Evolutionary conservation across 23 tunicate species (phyloP), one percentile per base, ranked within the genome.

Genomic region (Styela clava): DNA sequence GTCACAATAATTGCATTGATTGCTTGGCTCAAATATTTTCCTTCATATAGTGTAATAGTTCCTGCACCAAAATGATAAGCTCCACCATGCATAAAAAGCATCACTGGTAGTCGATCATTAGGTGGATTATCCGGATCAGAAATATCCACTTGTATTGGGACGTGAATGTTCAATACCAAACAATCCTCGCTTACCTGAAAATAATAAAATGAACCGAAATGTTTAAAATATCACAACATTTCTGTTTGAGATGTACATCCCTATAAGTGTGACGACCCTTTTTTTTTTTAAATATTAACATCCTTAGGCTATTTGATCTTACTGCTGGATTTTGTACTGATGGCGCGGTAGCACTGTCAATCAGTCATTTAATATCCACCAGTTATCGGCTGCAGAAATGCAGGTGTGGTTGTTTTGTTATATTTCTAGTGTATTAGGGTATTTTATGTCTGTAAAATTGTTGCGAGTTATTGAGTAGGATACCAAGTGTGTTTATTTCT

Each of bases 51-150:
- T 18, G 74, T 52, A 26, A 36, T 24, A 12, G 91, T 79, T 35
- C 86, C 94, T 19, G 89, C 69, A 35, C 99, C 99, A 24, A 74
- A 31, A 34, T 37, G 62, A 37, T 83, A 80, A 24, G 90, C 97
- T 2, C 99, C 99, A 21, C 99, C 99, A 79, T 96, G 94, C 3
- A 91, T 27, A 89, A 88, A 96, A 16, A 91, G 64, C 74, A 87
- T 36, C 21, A 96, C 99, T 2, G 99, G 97, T 44, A 95, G 82
- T 33, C 69, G 24, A 5, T 76, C 29, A 35, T 62, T 74, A 25
- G 96, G 89, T 33, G 95, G 84, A 24, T 83, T 22, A 9, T 63
- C 27, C 16, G 85, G 37, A 69, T 80, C 84, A 20, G 81, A 82
- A 26, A 90, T 73, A 44, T 85, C 84, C 3, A 93, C 93, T 5